Evolutionary conservation across 2,797 vertebrate species (phyloP).

Genomic region (Anguilla pacifica): DNA sequence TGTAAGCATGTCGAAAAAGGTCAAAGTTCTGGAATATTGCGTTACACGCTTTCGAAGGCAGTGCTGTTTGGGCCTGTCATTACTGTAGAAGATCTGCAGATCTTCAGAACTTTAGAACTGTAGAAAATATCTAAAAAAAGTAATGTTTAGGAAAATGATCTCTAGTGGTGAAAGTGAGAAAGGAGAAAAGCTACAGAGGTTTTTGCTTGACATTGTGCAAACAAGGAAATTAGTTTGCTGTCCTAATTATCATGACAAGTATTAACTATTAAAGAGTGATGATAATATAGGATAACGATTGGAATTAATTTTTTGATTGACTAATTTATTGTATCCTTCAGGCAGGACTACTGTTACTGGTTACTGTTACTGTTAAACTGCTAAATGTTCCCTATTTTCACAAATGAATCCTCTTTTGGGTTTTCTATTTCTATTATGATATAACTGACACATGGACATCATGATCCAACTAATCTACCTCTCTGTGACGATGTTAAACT

Average conservation of each 20-base stretch:
- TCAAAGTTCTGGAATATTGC: constrained; percentile 7
- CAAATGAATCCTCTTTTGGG: neutral
- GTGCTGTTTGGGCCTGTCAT: neutral
- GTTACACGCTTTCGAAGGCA: constrained; percentile 11
- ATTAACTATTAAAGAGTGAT: neutral
- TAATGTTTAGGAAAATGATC: neutral
- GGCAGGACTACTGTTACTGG: too few species aligned
- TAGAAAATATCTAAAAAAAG: neutral
- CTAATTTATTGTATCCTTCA: neutral
- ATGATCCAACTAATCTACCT: neutral
- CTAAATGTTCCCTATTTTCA: neutral
- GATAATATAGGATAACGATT: neutral
- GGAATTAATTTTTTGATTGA: too few species aligned
- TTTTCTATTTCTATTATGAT: neutral
- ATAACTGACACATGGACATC: neutral
- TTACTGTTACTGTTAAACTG: neutral
- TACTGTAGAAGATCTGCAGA: neutral
- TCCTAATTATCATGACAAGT: neutral
- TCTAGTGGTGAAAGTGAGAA: neutral
- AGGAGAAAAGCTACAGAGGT: neutral
- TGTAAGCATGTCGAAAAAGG: constrained; percentile 34
- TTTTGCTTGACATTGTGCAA: neutral
- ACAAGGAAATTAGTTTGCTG: neutral
- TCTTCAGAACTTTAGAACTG: neutral
- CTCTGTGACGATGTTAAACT: neutral